Evolutionary conservation across 2,888 invertebrate genomes (phyloP).

Genomic region (Caenorhabditis afra): DNA sequence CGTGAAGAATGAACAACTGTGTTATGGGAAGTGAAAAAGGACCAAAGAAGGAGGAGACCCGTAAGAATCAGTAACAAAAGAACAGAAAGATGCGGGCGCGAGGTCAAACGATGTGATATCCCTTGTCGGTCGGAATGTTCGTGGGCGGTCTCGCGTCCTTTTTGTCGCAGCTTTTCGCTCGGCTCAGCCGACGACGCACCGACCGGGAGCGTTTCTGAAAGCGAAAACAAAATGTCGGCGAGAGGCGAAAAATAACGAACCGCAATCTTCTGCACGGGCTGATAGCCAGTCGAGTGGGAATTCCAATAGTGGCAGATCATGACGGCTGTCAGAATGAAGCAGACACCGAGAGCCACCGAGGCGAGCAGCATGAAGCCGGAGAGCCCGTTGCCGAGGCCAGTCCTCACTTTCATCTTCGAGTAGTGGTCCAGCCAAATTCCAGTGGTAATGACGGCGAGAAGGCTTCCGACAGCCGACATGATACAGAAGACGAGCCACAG

Average conservation of each 20-base stretch:
- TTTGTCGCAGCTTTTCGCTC: constrained; percentile 71
- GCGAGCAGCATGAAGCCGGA: constrained; percentile 78
- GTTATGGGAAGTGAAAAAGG: not conserved
- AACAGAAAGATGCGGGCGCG: not conserved
- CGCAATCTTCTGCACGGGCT: constrained; percentile 76
- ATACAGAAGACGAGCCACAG: constrained; percentile 78
- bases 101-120: constrained; percentile 65
- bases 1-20: constrained; percentile 14
- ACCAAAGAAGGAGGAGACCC: constrained; percentile 9
- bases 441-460: constrained; percentile 78
- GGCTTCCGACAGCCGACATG: constrained; percentile 77
- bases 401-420: constrained; percentile 77
- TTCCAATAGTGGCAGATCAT: constrained; percentile 80
- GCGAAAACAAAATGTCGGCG: not conserved
- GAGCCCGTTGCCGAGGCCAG: constrained; percentile 77
- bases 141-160: constrained; percentile 53
- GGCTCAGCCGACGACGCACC: constrained; percentile 70
- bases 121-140: constrained; percentile 58
- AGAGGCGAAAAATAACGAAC: constrained; percentile 55
- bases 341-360: constrained; percentile 77
- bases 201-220: constrained; percentile 73
- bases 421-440: constrained; percentile 79
- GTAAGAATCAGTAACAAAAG: constrained; percentile 24
- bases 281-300: constrained; percentile 77
- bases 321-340: constrained; percentile 79